A percentile compares a stretch with the other conserved stretches of the same genome.
phyloP scores from a whole-genome alignment of 2,888 invertebrate species.

The Xestia sexstrigata region DNA sequence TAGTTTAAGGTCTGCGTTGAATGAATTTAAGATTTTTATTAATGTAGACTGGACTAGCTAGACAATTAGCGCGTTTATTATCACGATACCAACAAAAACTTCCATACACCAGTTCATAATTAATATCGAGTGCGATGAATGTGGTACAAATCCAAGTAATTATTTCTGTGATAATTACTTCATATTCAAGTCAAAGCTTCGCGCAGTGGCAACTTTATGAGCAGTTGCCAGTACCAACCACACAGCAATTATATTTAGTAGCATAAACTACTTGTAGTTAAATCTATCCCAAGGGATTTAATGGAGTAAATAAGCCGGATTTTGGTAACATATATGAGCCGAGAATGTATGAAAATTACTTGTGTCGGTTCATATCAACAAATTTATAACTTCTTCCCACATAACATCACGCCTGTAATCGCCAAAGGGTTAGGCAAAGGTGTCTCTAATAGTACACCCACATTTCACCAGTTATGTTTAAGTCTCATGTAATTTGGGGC shows the following conservation, averaged over 20 bases:
- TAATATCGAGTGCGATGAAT: neutral
- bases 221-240: conserved; percentile 35
- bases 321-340: conserved; percentile 19
- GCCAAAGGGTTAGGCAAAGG: no score
- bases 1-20: neutral
- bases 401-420: no score
- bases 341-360: conserved; percentile 11
- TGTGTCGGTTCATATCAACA: neutral
- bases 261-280: conserved; percentile 41
- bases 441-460: no score
- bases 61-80: neutral
- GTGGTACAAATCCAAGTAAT: conserved; percentile 22
- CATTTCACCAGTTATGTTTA: no score
- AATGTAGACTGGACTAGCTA: neutral
- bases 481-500: no score
- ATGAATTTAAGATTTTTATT: neutral
- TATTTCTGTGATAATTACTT: conserved; percentile 27
- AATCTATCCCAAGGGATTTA: conserved; percentile 47
- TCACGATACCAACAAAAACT: neutral
- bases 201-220: conserved; percentile 26
- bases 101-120: neutral
- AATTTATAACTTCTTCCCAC: neutral
- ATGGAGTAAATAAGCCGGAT: conserved; percentile 45
- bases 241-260: conserved; percentile 50
- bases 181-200: conserved; percentile 35